Evolutionary conservation across 2,797 vertebrate species (phyloP), one percentile per base, ranked within the genome.

Genomic region (Enteromius unitaeniatus): DNA sequence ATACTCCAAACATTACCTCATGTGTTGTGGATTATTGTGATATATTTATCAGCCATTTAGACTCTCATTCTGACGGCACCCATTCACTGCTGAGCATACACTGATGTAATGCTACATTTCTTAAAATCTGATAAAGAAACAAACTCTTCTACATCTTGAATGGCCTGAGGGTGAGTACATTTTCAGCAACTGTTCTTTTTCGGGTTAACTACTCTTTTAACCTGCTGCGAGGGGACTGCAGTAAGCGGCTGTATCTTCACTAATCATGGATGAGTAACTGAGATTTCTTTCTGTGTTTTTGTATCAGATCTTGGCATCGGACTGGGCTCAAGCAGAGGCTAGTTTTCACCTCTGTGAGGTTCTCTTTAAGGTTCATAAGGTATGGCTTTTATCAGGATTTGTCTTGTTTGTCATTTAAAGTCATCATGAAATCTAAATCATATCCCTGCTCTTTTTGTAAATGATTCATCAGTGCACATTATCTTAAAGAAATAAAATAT

Each of bases 291-390:
- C 89, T 58, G 87, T 90, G 45, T 92, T 55, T 92, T 83, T 84
- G 88, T 84, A 91, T 47, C 88, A 99, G 97, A 94, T 97, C 91
- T 95, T 93, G 93, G 94, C 94, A 0, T 91, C 94, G 83, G 97
- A 98, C 91, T 99, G 97, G 97, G 93, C 93, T 87, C 93, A 93
- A 89, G 96, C 96, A 84, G 97, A 98, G 93, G 96, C 95, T 80
- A 93, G 94, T 83, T 97, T 98, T 94, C 95, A 96, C 96, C 97
- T 99, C 96, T 98, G 96, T 96, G 97, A 99, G 96, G 97, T 97
- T 93, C 95, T 98, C 76, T 97, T 97, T 95, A 98, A 97, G 94
- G 95, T 97, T 91, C 96, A 98, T 92, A 97, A 97, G 97, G 97
- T 99, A 94, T 26, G 53, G 47, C 55, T 60, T 51, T 26, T 64